Percentiles rank a stretch among this genome's conserved stretches.
Conservation (phyloP, 2,888 invertebrate species). For the Drosophila multiciliata region DNA sequence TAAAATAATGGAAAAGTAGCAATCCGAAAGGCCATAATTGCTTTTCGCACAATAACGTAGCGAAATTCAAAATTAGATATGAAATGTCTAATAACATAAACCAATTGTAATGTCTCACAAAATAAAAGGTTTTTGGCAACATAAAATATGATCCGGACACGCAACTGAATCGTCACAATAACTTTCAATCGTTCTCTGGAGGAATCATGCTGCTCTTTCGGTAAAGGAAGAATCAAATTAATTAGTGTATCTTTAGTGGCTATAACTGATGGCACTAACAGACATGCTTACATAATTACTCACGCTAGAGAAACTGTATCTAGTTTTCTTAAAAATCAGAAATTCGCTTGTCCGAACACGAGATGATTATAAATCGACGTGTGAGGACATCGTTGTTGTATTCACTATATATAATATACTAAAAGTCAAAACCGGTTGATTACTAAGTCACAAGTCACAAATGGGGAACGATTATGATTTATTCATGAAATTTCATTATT, state of each 20-base stretch:
- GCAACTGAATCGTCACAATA: conserved; percentile 97
- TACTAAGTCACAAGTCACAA: conserved; percentile 35
- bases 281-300: conserved; percentile 48
- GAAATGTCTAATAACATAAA: conserved; percentile 32
- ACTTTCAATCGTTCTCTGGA: conserved; percentile 96
- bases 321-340: conserved; percentile 24
- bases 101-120: conserved; percentile 63
- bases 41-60: conserved; percentile 13
- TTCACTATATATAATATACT: conserved; percentile 7
- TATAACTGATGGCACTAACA: conserved; percentile 48
- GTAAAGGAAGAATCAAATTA: conserved; percentile 87
- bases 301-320: conserved; percentile 41
- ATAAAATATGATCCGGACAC: conserved; percentile 93
- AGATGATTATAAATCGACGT: conserved; percentile 19
- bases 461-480: conserved; percentile 15
- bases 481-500: not conserved
- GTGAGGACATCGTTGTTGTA: conserved; percentile 20
- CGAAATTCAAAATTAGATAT: conserved; percentile 13
- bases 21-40: not conserved
- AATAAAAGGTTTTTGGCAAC: conserved; percentile 95
- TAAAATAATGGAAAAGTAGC: conserved; percentile 7
- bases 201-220: conserved; percentile 96
- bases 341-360: conserved; percentile 21
- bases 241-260: conserved; percentile 43
- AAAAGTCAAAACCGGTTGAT: conserved; percentile 17